phyloP scores from a whole-genome alignment of 2,888 invertebrate species.

The Leucoma salicis region DNA sequence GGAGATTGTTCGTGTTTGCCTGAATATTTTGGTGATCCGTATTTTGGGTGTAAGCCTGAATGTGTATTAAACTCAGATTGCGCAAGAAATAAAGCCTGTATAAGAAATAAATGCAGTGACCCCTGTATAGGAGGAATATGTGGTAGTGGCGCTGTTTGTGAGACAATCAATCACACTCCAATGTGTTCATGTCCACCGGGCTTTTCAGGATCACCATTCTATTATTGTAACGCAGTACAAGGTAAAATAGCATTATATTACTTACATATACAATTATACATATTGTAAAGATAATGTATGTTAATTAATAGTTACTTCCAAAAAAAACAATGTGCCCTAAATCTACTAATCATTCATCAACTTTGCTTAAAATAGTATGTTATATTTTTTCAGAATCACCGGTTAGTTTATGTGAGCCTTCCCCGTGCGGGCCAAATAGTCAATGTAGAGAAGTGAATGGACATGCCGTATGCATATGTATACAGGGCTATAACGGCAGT shows the following conservation, averaged over 20 bases:
- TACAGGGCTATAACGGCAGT: slow-evolving; percentile 85
- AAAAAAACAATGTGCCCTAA: no score
- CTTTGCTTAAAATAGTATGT: not conserved
- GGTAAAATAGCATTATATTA: slow-evolving; percentile 40
- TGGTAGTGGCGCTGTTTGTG: slow-evolving; percentile 82
- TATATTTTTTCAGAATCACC: slow-evolving; percentile 47
- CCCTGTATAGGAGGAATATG: slow-evolving; percentile 88
- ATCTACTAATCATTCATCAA: not conserved
- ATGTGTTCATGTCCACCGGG: slow-evolving; percentile 85
- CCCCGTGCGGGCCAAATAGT: slow-evolving; percentile 87
- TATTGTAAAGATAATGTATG: no score
- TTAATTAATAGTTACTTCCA: no score
- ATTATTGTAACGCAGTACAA: slow-evolving; percentile 75
- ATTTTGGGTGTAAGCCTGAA: slow-evolving; percentile 88
- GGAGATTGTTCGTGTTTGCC: slow-evolving; percentile 87
- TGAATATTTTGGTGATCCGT: slow-evolving; percentile 89
- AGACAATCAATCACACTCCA: slow-evolving; percentile 85
- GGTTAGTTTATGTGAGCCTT: slow-evolving; percentile 62
- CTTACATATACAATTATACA: no score
- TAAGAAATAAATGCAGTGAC: slow-evolving; percentile 87
- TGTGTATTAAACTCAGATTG: slow-evolving; percentile 90
- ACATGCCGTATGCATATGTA: slow-evolving; percentile 88
- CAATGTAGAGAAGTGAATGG: slow-evolving; percentile 86
- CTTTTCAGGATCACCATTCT: slow-evolving; percentile 84
- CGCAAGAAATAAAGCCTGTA: slow-evolving; percentile 85